phyloP scores from a whole-genome alignment of 2,113 vertebrate species.

The Tupaia tana region DNA sequence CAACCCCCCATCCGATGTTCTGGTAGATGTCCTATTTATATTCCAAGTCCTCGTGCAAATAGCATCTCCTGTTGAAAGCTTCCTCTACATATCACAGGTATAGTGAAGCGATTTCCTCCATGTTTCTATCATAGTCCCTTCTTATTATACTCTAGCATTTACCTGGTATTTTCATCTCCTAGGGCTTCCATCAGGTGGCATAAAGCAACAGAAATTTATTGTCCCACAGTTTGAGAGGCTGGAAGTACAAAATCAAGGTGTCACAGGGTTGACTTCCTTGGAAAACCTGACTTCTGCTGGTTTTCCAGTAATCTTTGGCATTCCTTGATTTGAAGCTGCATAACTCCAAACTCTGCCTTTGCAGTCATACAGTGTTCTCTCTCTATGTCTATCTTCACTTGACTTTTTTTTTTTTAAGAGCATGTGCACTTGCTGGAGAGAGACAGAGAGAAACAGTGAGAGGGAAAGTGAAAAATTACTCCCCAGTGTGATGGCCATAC shows the following conservation, averaged over 20 bases:
- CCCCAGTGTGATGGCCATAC: too few relatives aligned
- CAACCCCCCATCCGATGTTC: not conserved
- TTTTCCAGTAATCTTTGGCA: not conserved
- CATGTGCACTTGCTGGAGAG: too few relatives aligned
- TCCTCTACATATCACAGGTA: not conserved
- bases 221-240: not conserved
- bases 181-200: not conserved
- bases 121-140: not conserved
- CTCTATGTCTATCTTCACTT: not conserved
- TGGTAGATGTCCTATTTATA: not conserved
- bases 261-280: not conserved
- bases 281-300: not conserved
- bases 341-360: not conserved
- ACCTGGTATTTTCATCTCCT: not conserved
- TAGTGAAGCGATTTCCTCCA: not conserved
- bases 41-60: not conserved
- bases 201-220: not conserved
- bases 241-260: not conserved
- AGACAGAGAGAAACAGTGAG: too few relatives aligned
- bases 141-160: not conserved
- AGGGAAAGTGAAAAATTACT: too few relatives aligned
- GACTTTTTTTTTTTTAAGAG: not conserved
- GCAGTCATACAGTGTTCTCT: not conserved
- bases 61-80: not conserved
- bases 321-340: not conserved